These are phyloP conservation scores for Nasonia oneida DNA, from an alignment of 2,888 invertebrate genomes.

Conservation along the genomic window DNA sequence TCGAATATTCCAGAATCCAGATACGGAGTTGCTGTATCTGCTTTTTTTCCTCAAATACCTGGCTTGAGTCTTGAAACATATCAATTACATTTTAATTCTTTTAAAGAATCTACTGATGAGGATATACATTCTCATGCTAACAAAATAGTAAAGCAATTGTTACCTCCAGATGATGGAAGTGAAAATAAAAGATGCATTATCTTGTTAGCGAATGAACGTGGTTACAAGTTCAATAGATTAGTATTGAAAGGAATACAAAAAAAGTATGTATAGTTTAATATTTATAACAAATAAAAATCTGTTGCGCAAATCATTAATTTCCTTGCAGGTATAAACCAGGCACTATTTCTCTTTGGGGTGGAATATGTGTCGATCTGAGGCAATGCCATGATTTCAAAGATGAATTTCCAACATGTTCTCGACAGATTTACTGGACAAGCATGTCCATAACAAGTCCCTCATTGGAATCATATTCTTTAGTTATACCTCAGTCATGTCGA, in stretches of 20 bases:
- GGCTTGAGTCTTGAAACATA: constrained; percentile 65
- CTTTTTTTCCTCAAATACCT: constrained; percentile 71
- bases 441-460: constrained; percentile 69
- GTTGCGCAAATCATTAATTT: background rate
- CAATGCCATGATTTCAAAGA: constrained; percentile 63
- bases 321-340: constrained; percentile 57
- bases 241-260: constrained; percentile 58
- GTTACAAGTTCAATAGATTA: constrained; percentile 42
- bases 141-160: constrained; percentile 46
- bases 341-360: constrained; percentile 69
- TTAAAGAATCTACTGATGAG: background rate
- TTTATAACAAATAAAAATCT: background rate
- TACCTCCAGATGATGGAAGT: constrained; percentile 55
- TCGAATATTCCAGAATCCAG: constrained; percentile 62
- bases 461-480: constrained; percentile 73
- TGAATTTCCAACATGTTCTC: constrained; percentile 55
- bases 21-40: constrained; percentile 60
- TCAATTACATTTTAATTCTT: constrained; percentile 37
- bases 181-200: constrained; percentile 66
- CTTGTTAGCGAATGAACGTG: constrained; percentile 63
- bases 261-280: constrained; percentile 59
- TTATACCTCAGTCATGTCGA: constrained; percentile 65
- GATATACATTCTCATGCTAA: constrained; percentile 31
- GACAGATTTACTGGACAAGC: constrained; percentile 62
- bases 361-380: constrained; percentile 66